phyloP scores from a whole-genome alignment of 2,113 vertebrate genomes.

The Ploceus nigricollis region DNA sequence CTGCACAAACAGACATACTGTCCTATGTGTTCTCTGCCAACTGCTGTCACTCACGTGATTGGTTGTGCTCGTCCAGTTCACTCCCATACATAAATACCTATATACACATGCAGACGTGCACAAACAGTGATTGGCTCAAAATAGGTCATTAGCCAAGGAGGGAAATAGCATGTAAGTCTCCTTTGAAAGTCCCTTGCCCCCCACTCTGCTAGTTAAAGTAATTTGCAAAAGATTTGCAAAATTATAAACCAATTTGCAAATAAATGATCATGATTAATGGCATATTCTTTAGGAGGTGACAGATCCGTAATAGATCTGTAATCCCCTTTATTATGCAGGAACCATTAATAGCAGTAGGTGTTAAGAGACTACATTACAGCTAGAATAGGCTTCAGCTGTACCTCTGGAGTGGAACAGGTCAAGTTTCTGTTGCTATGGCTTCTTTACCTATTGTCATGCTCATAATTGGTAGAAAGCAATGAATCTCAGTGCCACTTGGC shows the following conservation, averaged over 20 bases:
- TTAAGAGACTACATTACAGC: constrained; percentile 27
- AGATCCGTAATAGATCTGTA: constrained; percentile 33
- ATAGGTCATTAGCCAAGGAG: not conserved
- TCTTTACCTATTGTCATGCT: not conserved
- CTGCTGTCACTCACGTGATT: not conserved
- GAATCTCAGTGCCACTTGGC: not conserved
- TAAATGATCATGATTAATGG: constrained; percentile 47
- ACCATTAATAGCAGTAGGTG: constrained; percentile 19
- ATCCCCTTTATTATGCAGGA: constrained; percentile 15
- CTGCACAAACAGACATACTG: not conserved
- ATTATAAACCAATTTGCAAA: constrained; percentile 65
- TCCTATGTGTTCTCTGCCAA: not conserved
- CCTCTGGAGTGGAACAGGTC: not conserved
- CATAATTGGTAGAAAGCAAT: not conserved
- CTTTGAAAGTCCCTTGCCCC: not conserved
- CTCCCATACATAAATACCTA: not conserved
- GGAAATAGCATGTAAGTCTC: not conserved
- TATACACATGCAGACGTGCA: not conserved
- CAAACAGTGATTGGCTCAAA: constrained; percentile 1
- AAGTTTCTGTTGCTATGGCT: constrained; percentile 45
- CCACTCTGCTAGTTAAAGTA: constrained; percentile 23
- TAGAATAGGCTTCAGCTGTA: not conserved
- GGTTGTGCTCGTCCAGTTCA: not conserved
- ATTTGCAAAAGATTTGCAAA: constrained; percentile 54
- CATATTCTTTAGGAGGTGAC: constrained; percentile 38